Evolutionary conservation across 2,888 invertebrate genomes (phyloP).

Genomic region (Tachina lurida): DNA sequence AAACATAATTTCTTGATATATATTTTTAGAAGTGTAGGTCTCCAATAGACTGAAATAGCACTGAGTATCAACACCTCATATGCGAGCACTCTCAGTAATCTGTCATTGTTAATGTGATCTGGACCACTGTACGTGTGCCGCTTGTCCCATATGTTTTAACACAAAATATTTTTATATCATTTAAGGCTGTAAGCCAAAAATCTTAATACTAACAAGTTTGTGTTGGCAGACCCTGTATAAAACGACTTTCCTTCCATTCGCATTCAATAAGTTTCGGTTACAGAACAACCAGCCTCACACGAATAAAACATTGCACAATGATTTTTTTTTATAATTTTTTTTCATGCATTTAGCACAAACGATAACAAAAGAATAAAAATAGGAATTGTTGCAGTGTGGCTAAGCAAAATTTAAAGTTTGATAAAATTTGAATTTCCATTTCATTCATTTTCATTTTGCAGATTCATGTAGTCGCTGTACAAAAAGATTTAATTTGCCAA

Average conservation of each 20-base stretch:
- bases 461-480: slow-evolving; percentile 1
- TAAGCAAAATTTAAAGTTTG: slow-evolving; percentile 55
- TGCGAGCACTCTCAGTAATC: too few species aligned
- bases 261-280: slow-evolving; percentile 66
- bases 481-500: slow-evolving; percentile 60
- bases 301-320: slow-evolving; percentile 46
- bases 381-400: slow-evolving; percentile 47
- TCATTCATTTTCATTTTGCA: slow-evolving; percentile 7
- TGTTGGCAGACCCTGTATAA: background rate
- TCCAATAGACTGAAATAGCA: too few species aligned
- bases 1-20: too few species aligned
- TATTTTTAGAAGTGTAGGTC: too few species aligned
- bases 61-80: too few species aligned
- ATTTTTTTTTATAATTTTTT: slow-evolving; percentile 18
- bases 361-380: background rate
- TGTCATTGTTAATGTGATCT: too few species aligned
- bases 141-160: too few species aligned
- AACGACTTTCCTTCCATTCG: background rate
- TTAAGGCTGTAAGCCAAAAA: too few species aligned
- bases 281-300: slow-evolving; percentile 35
- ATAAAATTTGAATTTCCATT: slow-evolving; percentile 43
- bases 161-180: too few species aligned
- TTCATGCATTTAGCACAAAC: slow-evolving; percentile 18
- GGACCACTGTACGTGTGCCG: too few species aligned
- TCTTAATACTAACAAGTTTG: background rate